Evolutionary conservation across 2,797 vertebrate genomes (phyloP).

Genomic region (Eptatretus atami): DNA sequence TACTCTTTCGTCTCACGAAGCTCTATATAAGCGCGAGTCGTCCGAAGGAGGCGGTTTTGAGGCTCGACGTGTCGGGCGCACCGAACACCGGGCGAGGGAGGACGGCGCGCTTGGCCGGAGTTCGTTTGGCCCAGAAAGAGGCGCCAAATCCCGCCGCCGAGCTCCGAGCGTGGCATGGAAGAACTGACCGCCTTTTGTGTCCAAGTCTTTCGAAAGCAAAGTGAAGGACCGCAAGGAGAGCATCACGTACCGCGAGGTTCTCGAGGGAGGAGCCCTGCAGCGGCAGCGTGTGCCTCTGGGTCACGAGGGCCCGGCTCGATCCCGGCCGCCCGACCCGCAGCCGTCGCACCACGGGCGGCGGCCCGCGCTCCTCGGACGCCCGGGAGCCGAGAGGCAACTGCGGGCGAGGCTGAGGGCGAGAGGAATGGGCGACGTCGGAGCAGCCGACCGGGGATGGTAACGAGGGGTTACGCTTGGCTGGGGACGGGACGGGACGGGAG

Average conservation of each 20-base stretch:
- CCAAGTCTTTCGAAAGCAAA: constrained; percentile 94
- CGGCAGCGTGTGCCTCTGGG: not conserved
- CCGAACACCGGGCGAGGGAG: too few relatives aligned
- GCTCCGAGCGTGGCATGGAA: constrained; percentile 28
- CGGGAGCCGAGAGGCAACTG: not conserved
- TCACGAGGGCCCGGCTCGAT: not conserved
- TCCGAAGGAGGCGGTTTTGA: too few relatives aligned
- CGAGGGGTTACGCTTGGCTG: too few relatives aligned
- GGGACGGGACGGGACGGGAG: too few relatives aligned
- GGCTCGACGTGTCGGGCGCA: too few relatives aligned
- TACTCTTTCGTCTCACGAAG: too few relatives aligned
- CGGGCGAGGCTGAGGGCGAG: not conserved
- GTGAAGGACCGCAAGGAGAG: constrained; percentile 86
- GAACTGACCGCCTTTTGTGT: constrained; percentile 94
- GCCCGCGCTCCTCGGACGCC: not conserved
- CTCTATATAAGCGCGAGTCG: too few relatives aligned
- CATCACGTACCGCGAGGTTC: constrained; percentile 4
- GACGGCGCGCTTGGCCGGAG: too few relatives aligned
- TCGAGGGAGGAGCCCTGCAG: not conserved
- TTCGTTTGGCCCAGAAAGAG: not conserved
- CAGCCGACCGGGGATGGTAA: not conserved
- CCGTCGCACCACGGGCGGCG: not conserved
- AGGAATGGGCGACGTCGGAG: constrained; percentile 2
- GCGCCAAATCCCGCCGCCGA: not conserved
- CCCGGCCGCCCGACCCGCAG: not conserved